Evolutionary conservation across 2,888 invertebrate species (phyloP).

Genomic region (Pterobdella sp.): DNA sequence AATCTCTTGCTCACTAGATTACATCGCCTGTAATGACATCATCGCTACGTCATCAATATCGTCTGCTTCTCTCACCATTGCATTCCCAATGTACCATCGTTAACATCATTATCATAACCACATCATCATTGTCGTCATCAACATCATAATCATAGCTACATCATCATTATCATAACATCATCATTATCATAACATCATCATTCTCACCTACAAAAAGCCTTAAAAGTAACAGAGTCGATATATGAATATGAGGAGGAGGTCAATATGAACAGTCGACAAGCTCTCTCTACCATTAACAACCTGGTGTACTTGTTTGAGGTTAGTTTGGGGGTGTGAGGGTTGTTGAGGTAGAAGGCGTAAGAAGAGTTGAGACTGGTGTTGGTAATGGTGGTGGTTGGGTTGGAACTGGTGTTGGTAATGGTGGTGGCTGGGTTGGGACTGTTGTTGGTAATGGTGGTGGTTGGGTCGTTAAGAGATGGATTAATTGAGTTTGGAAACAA

Average conservation of each 20-base stretch:
- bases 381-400: no score
- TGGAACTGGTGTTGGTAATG: no score
- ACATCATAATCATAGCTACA: neutral
- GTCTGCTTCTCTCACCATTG: neutral
- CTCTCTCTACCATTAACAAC: neutral
- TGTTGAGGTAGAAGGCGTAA: no score
- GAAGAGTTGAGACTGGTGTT: no score
- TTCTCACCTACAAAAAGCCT: slow-evolving; percentile 9
- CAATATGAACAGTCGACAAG: neutral
- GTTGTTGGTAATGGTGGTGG: no score
- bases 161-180: neutral
- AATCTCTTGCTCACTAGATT: neutral
- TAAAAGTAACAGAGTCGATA: neutral
- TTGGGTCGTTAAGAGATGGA: no score
- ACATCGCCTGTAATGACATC: neutral
- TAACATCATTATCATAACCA: slow-evolving; percentile 4
- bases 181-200: neutral
- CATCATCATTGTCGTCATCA: slow-evolving; percentile 12
- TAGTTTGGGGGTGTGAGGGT: no score
- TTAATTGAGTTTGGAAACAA: no score
- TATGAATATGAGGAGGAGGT: neutral
- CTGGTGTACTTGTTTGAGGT: neutral
- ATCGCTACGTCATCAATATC: neutral
- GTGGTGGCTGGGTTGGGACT: no score
- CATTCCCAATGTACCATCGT: no score